Percentiles rank a stretch among this genome's conserved stretches.
phyloP scores from a whole-genome alignment of 2,888 invertebrate species.

The Acronicta psi region DNA sequence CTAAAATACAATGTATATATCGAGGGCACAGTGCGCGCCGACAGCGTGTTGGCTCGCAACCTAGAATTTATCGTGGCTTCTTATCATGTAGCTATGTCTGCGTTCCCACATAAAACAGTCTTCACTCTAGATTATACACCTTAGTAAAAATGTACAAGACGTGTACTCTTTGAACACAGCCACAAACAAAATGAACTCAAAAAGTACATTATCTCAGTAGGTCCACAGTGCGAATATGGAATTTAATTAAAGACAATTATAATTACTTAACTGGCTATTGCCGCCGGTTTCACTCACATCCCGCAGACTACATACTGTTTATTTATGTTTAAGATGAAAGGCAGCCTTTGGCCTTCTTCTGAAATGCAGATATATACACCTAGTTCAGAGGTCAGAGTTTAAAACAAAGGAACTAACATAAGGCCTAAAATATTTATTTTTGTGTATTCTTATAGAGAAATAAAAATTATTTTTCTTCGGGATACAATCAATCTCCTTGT shows the following conservation, averaged over 20 bases:
- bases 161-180: constrained; percentile 17
- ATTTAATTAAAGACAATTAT: constrained; percentile 34
- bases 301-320: too few relatives aligned
- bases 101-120: constrained; percentile 17
- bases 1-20: constrained; percentile 7
- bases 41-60: constrained; percentile 23
- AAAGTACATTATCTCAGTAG: constrained; percentile 31
- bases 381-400: too few relatives aligned
- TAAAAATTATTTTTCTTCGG: constrained; percentile 1
- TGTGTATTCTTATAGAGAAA: too few relatives aligned
- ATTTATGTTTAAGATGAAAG: too few relatives aligned
- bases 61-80: constrained; percentile 34
- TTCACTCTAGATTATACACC: constrained; percentile 16
- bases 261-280: too few relatives aligned
- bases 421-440: too few relatives aligned
- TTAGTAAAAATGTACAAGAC: constrained; percentile 18
- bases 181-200: constrained; percentile 20
- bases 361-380: too few relatives aligned
- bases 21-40: constrained; percentile 1
- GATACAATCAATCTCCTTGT: too few relatives aligned
- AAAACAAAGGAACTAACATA: too few relatives aligned
- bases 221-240: constrained; percentile 19
- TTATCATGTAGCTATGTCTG: constrained; percentile 31
- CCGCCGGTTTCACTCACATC: too few relatives aligned
- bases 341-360: too few relatives aligned